Evolutionary conservation across 2,888 invertebrate species (phyloP).

Genomic region (Cinara cedri): DNA sequence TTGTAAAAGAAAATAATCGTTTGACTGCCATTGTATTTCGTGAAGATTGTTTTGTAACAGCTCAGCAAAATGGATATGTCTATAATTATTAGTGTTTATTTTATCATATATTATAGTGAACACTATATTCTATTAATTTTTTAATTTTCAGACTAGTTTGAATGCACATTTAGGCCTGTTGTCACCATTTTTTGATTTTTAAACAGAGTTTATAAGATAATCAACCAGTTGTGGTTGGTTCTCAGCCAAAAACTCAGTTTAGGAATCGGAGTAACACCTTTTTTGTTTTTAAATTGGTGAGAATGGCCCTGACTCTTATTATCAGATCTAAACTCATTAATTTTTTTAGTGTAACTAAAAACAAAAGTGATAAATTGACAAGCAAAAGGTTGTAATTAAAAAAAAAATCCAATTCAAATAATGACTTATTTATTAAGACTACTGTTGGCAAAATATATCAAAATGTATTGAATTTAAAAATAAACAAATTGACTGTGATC

Average conservation of each 20-base stretch:
- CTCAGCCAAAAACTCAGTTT: too few species aligned
- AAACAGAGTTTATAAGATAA: too few species aligned
- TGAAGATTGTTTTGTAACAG: slow-evolving; percentile 92
- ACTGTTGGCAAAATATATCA: neutral
- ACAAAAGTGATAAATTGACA: slow-evolving; percentile 16
- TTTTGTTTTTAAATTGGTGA: too few species aligned
- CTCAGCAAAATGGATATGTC: slow-evolving; percentile 98
- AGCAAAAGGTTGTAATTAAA: slow-evolving; percentile 26
- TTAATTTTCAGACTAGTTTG: slow-evolving; percentile 57
- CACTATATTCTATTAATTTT: neutral
- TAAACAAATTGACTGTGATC: slow-evolving; percentile 25
- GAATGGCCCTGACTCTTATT: too few species aligned
- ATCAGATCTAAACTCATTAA: slow-evolving; percentile 52
- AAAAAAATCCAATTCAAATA: slow-evolving; percentile 15
- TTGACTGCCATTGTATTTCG: slow-evolving; percentile 93
- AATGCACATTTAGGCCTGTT: slow-evolving; percentile 58
- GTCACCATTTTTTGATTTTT: too few species aligned
- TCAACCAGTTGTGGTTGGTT: too few species aligned
- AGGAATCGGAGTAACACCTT: too few species aligned
- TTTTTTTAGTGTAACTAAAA: neutral
- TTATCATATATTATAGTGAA: neutral
- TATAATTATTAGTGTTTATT: slow-evolving; percentile 68
- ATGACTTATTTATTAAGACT: neutral
- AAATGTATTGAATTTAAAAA: neutral
- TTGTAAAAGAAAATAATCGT: slow-evolving; percentile 96